Conservation (phyloP, 2,888 invertebrate genomes). For the Torymus aiolomorphi region DNA sequence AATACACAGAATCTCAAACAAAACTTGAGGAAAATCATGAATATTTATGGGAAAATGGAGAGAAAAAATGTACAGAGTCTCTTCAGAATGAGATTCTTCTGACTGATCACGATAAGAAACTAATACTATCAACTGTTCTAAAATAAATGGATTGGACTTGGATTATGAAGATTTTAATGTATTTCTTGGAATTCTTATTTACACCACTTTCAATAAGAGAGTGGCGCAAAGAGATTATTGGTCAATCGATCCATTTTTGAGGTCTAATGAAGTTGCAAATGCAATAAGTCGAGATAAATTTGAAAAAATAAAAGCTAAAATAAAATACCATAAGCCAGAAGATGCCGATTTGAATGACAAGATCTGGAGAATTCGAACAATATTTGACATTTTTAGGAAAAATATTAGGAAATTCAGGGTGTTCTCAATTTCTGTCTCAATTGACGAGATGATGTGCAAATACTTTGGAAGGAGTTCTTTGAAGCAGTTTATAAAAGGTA, state of each 20-base stretch:
- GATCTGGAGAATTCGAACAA: constrained; percentile 17
- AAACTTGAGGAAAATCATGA: too few species aligned
- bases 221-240: constrained; percentile 17
- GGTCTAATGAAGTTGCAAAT: background rate
- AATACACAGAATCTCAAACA: too few species aligned
- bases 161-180: too few species aligned
- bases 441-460: constrained; percentile 37
- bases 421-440: constrained; percentile 5
- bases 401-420: background rate
- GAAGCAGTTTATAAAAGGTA: too few species aligned
- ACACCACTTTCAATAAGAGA: too few species aligned
- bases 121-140: too few species aligned
- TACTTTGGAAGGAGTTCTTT: constrained; percentile 15
- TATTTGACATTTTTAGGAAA: constrained; percentile 8
- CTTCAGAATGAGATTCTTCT: too few species aligned
- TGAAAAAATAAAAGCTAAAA: constrained; percentile 10
- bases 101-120: too few species aligned
- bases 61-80: too few species aligned
- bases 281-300: constrained; percentile 1
- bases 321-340: constrained; percentile 12
- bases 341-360: background rate
- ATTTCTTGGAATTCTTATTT: too few species aligned
- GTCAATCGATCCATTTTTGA: constrained; percentile 17
- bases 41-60: too few species aligned
- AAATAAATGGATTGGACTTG: too few species aligned